Conservation (phyloP, 2,797 vertebrate genomes). For the Lates japonicus region DNA sequence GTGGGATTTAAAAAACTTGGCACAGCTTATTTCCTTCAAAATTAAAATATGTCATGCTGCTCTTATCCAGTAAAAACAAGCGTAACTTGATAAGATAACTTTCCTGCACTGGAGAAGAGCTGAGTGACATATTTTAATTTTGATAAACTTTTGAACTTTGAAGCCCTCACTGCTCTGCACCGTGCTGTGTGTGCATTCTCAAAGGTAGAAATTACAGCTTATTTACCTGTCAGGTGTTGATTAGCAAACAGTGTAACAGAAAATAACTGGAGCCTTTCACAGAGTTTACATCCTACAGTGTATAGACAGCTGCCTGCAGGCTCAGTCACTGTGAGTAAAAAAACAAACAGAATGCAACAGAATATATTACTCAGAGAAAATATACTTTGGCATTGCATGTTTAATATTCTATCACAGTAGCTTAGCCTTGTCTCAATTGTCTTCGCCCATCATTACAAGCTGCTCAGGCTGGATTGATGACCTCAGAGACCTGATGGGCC, state of each 20-base stretch:
- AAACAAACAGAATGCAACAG: background rate
- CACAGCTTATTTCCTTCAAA: background rate
- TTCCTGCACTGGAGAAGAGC: background rate
- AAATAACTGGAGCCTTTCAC: too few species aligned
- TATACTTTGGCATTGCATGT: background rate
- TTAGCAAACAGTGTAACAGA: too few species aligned
- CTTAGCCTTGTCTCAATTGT: background rate
- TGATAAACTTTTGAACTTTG: background rate
- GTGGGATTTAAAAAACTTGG: background rate
- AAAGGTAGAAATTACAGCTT: background rate
- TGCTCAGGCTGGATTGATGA: constrained; percentile 42
- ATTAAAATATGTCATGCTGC: background rate
- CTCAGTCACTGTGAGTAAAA: background rate
- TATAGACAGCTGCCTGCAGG: background rate
- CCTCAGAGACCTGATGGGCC: constrained; percentile 19
- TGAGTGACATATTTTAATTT: background rate
- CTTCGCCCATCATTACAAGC: constrained; percentile 28
- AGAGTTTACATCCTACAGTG: too few species aligned
- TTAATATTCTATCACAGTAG: background rate
- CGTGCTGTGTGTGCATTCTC: background rate
- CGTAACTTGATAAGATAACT: background rate
- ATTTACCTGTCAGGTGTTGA: background rate
- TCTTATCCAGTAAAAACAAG: background rate
- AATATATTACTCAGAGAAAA: background rate
- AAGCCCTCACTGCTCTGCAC: background rate